phyloP scores from a whole-genome alignment of 2,113 vertebrate genomes.

The Phainopepla nitens region DNA sequence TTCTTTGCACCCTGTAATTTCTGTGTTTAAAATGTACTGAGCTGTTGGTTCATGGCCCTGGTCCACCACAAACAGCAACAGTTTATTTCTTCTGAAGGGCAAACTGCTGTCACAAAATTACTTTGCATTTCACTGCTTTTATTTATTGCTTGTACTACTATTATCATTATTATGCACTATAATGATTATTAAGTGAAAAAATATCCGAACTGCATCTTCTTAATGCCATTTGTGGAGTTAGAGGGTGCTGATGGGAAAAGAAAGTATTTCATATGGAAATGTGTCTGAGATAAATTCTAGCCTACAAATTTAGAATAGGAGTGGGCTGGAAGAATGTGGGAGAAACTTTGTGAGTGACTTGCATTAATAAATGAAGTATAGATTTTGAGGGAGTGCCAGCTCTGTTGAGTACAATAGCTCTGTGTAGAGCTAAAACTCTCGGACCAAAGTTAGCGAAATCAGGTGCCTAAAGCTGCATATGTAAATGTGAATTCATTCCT shows the following conservation, averaged over 20 bases:
- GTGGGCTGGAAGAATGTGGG: conserved; percentile 6
- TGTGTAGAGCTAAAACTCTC: neutral
- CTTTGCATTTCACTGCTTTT: neutral
- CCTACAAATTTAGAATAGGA: neutral
- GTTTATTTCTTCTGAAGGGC: neutral
- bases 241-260: neutral
- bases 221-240: neutral
- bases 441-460: neutral
- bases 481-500: neutral
- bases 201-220: neutral
- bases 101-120: neutral
- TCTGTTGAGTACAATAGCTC: neutral
- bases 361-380: conserved; percentile 4
- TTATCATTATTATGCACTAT: neutral
- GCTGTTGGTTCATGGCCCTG: neutral
- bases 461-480: neutral
- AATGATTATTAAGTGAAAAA: neutral
- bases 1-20: neutral
- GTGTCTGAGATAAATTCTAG: neutral
- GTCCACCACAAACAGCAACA: neutral
- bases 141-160: conserved; percentile 12
- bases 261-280: neutral
- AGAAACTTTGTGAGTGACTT: neutral
- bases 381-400: neutral
- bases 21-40: neutral